Conservation (phyloP, 2,797 vertebrate species). For the Xiphorhynchus erythropygius region DNA sequence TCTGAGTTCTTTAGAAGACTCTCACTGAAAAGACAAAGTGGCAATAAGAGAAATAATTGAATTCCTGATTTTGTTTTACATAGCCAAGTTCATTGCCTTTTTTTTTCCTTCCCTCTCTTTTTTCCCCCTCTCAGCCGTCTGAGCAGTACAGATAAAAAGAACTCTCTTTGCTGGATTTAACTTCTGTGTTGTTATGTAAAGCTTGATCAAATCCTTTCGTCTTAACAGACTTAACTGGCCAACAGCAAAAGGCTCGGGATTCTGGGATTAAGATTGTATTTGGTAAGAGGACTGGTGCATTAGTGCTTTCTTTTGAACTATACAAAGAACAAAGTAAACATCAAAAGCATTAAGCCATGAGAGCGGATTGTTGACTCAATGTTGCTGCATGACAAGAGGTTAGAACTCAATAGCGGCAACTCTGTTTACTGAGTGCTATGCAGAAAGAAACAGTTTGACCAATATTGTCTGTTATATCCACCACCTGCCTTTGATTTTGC, state of each 20-base stretch:
- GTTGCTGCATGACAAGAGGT: conserved; percentile 67
- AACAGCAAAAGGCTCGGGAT: conserved; percentile 73
- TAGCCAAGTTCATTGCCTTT: conserved; percentile 74
- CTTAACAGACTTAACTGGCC: conserved; percentile 80
- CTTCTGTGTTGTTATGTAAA: conserved; percentile 79
- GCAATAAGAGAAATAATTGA: conserved; percentile 56
- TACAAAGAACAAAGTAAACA: conserved; percentile 79
- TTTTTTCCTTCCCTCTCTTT: neutral
- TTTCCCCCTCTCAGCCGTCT: conserved; percentile 42
- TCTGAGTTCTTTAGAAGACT: conserved; percentile 1
- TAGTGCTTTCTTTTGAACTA: conserved; percentile 78
- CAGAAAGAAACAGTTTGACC: conserved; percentile 54
- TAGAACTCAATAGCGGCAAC: conserved; percentile 46
- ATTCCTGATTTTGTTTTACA: conserved; percentile 60
- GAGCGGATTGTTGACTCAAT: conserved; percentile 70
- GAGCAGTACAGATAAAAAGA: conserved; percentile 79
- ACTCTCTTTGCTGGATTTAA: conserved; percentile 76
- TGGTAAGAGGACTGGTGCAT: conserved; percentile 67
- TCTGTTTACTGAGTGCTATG: conserved; percentile 53
- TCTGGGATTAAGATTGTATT: conserved; percentile 78
- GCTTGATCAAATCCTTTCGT: conserved; percentile 78
- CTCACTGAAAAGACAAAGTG: conserved; percentile 20
- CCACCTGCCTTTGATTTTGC: conserved; percentile 60
- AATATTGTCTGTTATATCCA: neutral
- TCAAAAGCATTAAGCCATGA: conserved; percentile 72